These are phyloP conservation scores for Sorex maritimensis DNA, from an alignment of 2,797 vertebrate genomes.

Conservation along the genomic window DNA sequence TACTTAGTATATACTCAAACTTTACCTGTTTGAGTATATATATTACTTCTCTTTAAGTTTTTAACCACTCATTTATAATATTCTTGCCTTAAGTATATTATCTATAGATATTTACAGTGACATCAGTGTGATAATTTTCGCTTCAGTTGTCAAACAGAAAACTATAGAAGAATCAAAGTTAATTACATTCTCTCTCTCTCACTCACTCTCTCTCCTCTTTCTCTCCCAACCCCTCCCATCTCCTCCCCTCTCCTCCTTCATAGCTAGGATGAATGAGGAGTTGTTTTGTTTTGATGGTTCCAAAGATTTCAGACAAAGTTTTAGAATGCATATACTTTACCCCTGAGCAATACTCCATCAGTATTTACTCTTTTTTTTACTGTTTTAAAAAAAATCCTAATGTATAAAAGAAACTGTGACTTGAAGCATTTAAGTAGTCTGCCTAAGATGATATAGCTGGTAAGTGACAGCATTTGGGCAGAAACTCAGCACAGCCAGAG, in stretches of 20 bases:
- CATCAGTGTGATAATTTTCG: conserved; percentile 57
- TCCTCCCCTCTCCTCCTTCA: no score
- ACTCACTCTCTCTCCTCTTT: conserved; percentile 62
- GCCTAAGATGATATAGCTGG: not conserved
- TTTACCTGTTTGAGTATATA: conserved; percentile 47
- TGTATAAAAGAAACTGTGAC: conserved; percentile 3
- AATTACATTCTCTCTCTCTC: conserved; percentile 21
- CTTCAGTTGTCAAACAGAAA: conserved; percentile 57
- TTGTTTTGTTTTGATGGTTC: no score
- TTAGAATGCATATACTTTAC: no score
- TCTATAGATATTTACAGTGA: conserved; percentile 56
- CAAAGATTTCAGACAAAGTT: no score
- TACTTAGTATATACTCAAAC: not conserved
- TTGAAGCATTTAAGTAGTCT: conserved; percentile 26
- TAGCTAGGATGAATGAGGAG: no score
- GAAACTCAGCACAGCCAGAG: not conserved
- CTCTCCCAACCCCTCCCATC: no score
- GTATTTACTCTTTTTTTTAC: no score
- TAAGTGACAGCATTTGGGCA: not conserved
- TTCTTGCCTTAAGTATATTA: conserved; percentile 59
- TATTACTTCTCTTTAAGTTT: conserved; percentile 8
- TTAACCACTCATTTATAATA: conserved; percentile 43
- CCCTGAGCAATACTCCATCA: no score
- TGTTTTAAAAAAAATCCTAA: not conserved
- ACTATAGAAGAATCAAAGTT: conserved; percentile 55